Evolutionary conservation across 2,113 vertebrate species (phyloP).

Genomic region (Rattus rattus): DNA sequence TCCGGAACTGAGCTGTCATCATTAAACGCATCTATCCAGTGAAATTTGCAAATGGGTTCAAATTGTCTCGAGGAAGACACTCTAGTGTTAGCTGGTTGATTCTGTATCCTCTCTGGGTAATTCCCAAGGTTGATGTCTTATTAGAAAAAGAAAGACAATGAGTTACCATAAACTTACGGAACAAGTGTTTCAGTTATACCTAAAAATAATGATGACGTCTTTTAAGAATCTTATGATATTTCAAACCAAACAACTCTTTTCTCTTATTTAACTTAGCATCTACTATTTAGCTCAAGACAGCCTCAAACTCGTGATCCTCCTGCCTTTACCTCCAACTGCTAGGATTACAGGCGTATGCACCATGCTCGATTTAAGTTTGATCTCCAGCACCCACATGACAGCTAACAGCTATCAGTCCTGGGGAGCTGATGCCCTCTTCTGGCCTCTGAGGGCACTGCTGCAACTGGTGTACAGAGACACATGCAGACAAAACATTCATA

Average conservation of each 20-base stretch:
- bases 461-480: neutral
- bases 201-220: neutral
- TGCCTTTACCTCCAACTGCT: neutral
- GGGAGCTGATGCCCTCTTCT: neutral
- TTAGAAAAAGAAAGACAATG: slow-evolving; percentile 61
- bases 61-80: slow-evolving; percentile 29
- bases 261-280: neutral
- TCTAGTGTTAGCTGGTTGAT: neutral
- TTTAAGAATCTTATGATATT: slow-evolving; percentile 43
- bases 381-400: neutral
- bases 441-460: neutral
- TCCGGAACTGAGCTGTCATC: slow-evolving; percentile 45
- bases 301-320: neutral
- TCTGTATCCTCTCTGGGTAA: slow-evolving; percentile 28
- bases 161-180: neutral
- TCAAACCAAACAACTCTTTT: neutral
- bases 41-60: slow-evolving; percentile 48
- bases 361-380: neutral
- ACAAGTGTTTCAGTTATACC: slow-evolving; percentile 16
- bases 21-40: slow-evolving; percentile 51
- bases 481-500: neutral
- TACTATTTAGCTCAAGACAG: neutral
- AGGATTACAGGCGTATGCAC: neutral
- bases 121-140: slow-evolving; percentile 37
- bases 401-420: neutral